phyloP scores from a whole-genome alignment of 2,888 invertebrate genomes.

The Laothoe populi region DNA sequence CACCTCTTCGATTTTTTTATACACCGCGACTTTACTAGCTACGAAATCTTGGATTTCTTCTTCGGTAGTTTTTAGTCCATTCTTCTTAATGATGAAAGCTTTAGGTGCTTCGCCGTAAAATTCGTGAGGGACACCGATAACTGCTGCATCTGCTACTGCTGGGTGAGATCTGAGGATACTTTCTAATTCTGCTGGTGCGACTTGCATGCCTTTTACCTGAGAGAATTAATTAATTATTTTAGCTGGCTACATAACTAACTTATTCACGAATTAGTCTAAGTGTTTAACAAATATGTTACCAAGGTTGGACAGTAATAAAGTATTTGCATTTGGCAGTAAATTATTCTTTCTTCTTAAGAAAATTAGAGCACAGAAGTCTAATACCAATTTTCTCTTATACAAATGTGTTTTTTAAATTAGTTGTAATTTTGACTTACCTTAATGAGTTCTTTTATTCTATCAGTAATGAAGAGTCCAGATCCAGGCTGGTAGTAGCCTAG shows the following conservation, averaged over 20 bases:
- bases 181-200: slow-evolving; percentile 96
- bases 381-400: too few relatives aligned
- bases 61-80: slow-evolving; percentile 71
- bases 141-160: slow-evolving; percentile 92
- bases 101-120: slow-evolving; percentile 91
- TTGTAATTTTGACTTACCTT: slow-evolving; percentile 74
- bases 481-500: slow-evolving; percentile 88
- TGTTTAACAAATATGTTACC: too few relatives aligned
- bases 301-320: too few relatives aligned
- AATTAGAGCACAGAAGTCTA: too few relatives aligned
- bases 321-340: too few relatives aligned
- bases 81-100: slow-evolving; percentile 89
- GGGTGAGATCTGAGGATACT: slow-evolving; percentile 90
- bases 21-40: slow-evolving; percentile 89
- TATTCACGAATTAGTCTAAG: too few relatives aligned
- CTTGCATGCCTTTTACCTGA: slow-evolving; percentile 89
- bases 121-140: slow-evolving; percentile 91
- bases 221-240: slow-evolving; percentile 3
- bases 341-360: too few relatives aligned
- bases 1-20: slow-evolving; percentile 89
- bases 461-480: slow-evolving; percentile 88
- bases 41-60: slow-evolving; percentile 83
- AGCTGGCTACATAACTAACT: too few relatives aligned
- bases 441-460: slow-evolving; percentile 92
- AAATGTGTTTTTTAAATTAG: not conserved